Conservation (phyloP, 2,797 vertebrate genomes). For the Sebastes paucispinis region DNA sequence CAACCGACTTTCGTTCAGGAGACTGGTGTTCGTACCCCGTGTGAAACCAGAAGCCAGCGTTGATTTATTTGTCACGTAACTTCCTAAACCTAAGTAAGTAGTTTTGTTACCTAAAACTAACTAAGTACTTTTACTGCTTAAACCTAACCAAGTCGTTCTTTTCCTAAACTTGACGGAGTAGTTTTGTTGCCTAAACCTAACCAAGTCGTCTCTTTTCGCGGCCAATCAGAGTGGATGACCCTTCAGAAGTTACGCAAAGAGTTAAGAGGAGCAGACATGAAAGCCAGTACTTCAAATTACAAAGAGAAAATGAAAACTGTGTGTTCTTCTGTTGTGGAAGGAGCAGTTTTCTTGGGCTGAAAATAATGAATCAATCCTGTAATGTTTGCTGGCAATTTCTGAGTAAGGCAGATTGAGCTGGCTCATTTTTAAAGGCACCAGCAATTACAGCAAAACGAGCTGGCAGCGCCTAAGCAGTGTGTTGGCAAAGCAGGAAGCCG, state of each 20-base stretch:
- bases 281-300: constrained; percentile 48
- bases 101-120: too few species aligned
- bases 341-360: constrained; percentile 36
- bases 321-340: constrained; percentile 37
- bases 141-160: too few species aligned
- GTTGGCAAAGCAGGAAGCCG: constrained; percentile 53
- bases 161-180: too few species aligned
- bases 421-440: constrained; percentile 60
- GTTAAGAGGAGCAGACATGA: constrained; percentile 38
- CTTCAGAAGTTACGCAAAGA: background rate
- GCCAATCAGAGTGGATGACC: constrained; percentile 30
- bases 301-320: constrained; percentile 37
- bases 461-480: constrained; percentile 33
- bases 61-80: too few species aligned
- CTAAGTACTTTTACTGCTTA: too few species aligned
- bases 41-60: too few species aligned
- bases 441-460: constrained; percentile 64
- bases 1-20: too few species aligned
- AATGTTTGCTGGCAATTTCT: constrained; percentile 63
- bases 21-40: too few species aligned
- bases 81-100: too few species aligned
- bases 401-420: constrained; percentile 62
- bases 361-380: constrained; percentile 63
- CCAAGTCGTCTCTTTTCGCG: background rate
- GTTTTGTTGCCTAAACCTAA: too few species aligned